Conservation (phyloP, 2,797 vertebrate species). For the Eurystomus glaucurus region DNA sequence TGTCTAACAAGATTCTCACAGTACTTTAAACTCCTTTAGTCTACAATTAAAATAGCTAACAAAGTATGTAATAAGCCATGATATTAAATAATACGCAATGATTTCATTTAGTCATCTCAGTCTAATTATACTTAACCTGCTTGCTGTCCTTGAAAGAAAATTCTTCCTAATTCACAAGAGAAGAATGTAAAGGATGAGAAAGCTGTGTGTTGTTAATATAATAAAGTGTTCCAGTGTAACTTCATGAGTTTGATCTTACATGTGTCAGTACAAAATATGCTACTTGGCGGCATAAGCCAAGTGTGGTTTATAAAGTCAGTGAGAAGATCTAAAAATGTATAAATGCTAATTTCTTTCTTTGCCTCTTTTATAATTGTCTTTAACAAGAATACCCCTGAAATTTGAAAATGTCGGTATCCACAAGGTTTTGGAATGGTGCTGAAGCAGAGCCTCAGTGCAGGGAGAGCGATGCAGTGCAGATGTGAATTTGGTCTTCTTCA, state of each 20-base stretch:
- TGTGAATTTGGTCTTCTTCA: slow-evolving; percentile 35
- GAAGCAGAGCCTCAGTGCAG: neutral
- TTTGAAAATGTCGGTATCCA: neutral
- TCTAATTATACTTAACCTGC: slow-evolving; percentile 58
- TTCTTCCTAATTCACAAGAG: neutral
- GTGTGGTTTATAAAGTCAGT: slow-evolving; percentile 46
- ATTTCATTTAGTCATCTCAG: slow-evolving; percentile 59
- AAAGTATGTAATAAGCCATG: slow-evolving; percentile 33
- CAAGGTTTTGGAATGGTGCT: neutral
- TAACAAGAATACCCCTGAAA: slow-evolving; percentile 20
- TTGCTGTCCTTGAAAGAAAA: slow-evolving; percentile 55
- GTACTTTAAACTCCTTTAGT: slow-evolving; percentile 27
- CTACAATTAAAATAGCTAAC: slow-evolving; percentile 54
- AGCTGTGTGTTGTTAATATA: slow-evolving; percentile 28
- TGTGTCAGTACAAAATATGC: slow-evolving; percentile 30
- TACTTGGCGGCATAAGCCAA: neutral
- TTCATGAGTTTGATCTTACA: slow-evolving; percentile 11
- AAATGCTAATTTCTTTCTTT: slow-evolving; percentile 59
- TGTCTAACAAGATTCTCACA: slow-evolving; percentile 63
- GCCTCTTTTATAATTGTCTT: slow-evolving; percentile 60
- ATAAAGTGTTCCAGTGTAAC: slow-evolving; percentile 45
- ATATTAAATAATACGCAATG: slow-evolving; percentile 59
- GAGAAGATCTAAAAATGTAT: slow-evolving; percentile 65
- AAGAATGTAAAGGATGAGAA: slow-evolving; percentile 1
- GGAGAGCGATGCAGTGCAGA: slow-evolving; percentile 52